Percentiles rank a stretch among this genome's conserved stretches.
phyloP scores from a whole-genome alignment of 64 coral and sea anemone genomes.

The Montipora efflorescens region DNA sequence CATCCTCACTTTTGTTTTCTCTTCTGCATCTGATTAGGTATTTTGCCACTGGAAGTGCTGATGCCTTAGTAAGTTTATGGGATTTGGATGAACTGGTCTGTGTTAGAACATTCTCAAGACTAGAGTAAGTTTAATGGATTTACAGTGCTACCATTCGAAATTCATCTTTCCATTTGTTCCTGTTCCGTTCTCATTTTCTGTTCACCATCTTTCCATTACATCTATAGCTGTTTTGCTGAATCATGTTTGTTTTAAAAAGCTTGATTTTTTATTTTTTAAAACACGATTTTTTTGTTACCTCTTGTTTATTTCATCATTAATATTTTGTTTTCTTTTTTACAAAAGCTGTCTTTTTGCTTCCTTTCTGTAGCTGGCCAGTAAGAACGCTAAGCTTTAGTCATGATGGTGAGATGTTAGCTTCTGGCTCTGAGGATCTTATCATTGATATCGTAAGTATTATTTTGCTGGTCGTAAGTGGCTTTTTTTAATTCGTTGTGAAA shows the following conservation, averaged over 20 bases:
- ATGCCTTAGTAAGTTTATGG: conserved; percentile 97
- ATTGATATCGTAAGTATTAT: conserved; percentile 91
- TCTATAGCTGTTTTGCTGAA: no score
- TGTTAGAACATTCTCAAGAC: conserved; percentile 97
- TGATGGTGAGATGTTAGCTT: conserved; percentile 97
- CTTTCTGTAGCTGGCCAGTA: conserved; percentile 85
- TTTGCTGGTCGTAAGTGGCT: not conserved
- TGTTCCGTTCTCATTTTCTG: no score
- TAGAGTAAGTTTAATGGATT: conserved; percentile 81
- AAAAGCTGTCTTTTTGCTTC: not conserved
- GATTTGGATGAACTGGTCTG: conserved; percentile 98
- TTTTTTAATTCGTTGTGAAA: no score
- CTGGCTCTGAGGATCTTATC: conserved; percentile 97
- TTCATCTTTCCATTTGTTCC: no score
- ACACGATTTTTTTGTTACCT: no score
- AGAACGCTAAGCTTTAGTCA: conserved; percentile 97
- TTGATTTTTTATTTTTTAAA: no score
- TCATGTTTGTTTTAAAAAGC: no score
- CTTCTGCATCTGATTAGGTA: conserved; percentile 59
- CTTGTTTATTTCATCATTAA: no score
- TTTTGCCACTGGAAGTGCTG: conserved; percentile 99
- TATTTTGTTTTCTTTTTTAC: no score
- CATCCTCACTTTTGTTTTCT: not conserved
- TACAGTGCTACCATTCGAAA: no score
- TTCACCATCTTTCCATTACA: no score